Conservation (phyloP, 2,113 vertebrate genomes). For the Pterocles burchelli region DNA sequence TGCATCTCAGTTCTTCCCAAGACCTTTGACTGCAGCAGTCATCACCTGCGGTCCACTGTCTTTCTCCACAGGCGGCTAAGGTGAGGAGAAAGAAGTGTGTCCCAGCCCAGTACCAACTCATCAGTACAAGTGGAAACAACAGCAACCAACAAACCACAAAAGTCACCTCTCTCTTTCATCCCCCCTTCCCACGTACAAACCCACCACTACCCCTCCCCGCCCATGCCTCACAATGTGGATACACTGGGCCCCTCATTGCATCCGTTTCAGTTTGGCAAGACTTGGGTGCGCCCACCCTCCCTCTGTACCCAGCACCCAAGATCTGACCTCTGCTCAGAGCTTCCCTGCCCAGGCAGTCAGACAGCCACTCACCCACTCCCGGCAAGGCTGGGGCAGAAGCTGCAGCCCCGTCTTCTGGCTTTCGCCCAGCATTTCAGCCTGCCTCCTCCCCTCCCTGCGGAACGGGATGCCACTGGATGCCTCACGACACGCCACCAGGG, state of each 20-base stretch:
- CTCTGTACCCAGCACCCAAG: not conserved
- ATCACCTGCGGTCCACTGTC: not conserved
- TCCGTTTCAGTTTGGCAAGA: not conserved
- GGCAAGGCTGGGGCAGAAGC: accelerated
- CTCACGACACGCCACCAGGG: accelerated
- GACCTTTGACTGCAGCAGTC: not conserved
- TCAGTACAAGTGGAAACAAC: not conserved
- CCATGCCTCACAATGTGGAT: accelerated
- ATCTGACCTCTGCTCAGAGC: not conserved
- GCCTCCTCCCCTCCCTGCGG: not conserved
- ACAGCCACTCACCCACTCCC: not conserved
- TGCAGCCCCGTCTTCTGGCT: accelerated
- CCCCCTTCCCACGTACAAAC: not conserved
- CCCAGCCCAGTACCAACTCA: not conserved
- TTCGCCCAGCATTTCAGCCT: accelerated
- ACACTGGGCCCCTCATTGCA: not conserved
- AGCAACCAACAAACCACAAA: not conserved
- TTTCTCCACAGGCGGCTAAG: not conserved
- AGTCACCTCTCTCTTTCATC: not conserved
- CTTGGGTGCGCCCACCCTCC: too few relatives aligned
- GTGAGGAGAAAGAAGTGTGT: not conserved
- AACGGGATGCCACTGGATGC: not conserved
- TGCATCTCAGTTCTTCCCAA: not conserved
- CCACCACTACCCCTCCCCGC: accelerated
- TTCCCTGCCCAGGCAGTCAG: accelerated